A percentile compares a stretch with the other conserved stretches of the same genome.
Evolutionary conservation across 2,797 vertebrate species (phyloP).

Genomic region (Emydoidea blandingii): DNA sequence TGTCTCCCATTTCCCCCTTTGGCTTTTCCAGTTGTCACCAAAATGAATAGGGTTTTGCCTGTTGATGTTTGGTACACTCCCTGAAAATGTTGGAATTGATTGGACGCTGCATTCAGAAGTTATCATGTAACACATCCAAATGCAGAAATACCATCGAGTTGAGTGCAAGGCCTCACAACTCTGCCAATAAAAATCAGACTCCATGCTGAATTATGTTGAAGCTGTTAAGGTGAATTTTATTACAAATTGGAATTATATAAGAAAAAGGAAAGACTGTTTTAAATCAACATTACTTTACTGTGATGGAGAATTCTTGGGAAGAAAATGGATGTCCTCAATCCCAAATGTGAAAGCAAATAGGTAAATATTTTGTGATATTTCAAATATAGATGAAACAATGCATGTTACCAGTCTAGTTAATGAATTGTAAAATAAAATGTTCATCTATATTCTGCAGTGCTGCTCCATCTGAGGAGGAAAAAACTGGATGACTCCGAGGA

Average conservation of each 20-base stretch:
- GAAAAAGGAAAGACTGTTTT: conserved; percentile 21
- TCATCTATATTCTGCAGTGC: conserved; percentile 60
- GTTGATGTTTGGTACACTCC: neutral
- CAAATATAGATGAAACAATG: neutral
- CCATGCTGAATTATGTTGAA: neutral
- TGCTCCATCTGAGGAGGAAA: conserved; percentile 49
- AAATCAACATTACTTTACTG: conserved; percentile 2
- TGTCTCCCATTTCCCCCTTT: neutral
- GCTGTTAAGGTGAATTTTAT: conserved; percentile 18
- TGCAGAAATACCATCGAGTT: neutral
- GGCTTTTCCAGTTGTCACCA: neutral
- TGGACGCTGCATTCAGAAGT: accelerated
- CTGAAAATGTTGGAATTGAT: neutral
- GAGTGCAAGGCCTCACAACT: neutral
- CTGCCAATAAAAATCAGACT: conserved; percentile 4
- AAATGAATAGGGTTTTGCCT: neutral
- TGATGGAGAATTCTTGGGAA: conserved; percentile 34
- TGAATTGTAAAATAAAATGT: neutral
- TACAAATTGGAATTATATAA: conserved; percentile 8
- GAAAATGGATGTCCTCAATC: conserved; percentile 37
- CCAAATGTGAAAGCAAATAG: conserved; percentile 36
- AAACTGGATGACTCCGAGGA: conserved; percentile 50
- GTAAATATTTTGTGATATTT: conserved; percentile 50
- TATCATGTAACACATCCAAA: neutral
- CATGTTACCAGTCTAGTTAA: conserved; percentile 21